Conservation (phyloP, 2,113 vertebrate species). For the Chionis minor region DNA sequence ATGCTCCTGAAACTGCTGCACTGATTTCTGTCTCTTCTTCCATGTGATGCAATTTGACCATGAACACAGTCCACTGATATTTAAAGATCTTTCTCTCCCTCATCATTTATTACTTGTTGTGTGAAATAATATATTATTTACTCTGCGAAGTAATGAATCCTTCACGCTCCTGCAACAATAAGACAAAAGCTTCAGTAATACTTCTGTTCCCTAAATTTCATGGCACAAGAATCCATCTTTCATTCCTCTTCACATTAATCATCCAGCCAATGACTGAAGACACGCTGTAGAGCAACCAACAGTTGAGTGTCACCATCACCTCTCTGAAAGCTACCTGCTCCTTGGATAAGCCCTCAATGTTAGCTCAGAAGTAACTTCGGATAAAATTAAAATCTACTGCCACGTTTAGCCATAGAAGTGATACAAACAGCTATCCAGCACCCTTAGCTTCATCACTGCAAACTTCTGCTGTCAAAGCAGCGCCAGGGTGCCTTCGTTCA, state of each 20-base stretch:
- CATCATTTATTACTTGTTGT: not conserved
- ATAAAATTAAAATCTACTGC: not conserved
- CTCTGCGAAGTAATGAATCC: not conserved
- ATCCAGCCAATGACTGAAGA: not conserved
- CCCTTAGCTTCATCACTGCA: not conserved
- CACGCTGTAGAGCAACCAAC: not conserved
- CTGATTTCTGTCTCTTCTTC: not conserved
- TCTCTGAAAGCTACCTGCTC: not conserved
- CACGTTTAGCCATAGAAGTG: rapidly evolving
- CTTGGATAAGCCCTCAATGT: not conserved
- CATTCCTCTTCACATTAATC: not conserved
- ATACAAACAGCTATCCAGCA: not conserved
- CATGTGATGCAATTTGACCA: not conserved
- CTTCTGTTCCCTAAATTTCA: not conserved
- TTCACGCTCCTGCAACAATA: not conserved
- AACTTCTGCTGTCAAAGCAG: not conserved
- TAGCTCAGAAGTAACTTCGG: not conserved
- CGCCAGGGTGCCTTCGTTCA: not conserved
- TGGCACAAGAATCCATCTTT: not conserved
- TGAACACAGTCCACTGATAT: not conserved
- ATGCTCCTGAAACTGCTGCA: not conserved
- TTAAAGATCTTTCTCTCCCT: not conserved
- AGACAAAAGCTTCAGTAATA: not conserved
- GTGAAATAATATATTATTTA: not conserved
- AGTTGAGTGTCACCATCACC: not conserved